Evolutionary conservation across 35 echinoderm and acorn worm species (phyloP).

Genomic region (Apostichopus parvimensis): DNA sequence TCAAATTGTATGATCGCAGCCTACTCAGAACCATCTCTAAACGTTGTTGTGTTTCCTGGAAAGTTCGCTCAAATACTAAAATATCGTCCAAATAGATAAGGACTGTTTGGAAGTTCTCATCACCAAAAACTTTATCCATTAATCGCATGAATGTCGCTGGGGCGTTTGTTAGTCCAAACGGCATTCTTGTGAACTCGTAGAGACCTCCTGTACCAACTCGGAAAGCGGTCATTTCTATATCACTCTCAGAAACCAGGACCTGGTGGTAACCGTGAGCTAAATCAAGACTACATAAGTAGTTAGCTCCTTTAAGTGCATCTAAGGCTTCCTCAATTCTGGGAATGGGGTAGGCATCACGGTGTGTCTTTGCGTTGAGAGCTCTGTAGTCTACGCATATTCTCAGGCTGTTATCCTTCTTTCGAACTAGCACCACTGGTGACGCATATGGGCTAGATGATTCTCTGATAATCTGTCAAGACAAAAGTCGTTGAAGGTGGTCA

Average conservation of each 20-base stretch:
- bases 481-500: background rate
- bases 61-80: too few relatives aligned
- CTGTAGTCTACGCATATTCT: conserved; percentile 36
- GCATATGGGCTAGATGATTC: conserved; percentile 64
- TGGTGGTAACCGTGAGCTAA: conserved; percentile 59
- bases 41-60: too few relatives aligned
- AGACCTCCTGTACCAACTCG: too few relatives aligned
- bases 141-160: too few relatives aligned
- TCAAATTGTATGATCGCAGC: too few relatives aligned
- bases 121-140: too few relatives aligned
- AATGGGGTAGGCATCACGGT: conserved; percentile 38
- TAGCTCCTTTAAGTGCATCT: conserved; percentile 57
- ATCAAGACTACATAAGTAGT: conserved; percentile 50
- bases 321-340: conserved; percentile 46
- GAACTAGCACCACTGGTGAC: conserved; percentile 11
- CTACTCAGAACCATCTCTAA: too few relatives aligned
- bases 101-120: too few relatives aligned
- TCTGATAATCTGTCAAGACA: background rate
- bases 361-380: conserved; percentile 26
- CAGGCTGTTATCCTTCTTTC: conserved; percentile 3
- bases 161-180: too few relatives aligned
- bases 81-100: too few relatives aligned
- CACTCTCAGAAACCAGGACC: conserved; percentile 22
- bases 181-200: too few relatives aligned
- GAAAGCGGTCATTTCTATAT: conserved; percentile 63